These are phyloP conservation scores for Ostrea denselamellosa DNA, from an alignment of 1,140 invertebrate species.

Conservation along the genomic window DNA sequence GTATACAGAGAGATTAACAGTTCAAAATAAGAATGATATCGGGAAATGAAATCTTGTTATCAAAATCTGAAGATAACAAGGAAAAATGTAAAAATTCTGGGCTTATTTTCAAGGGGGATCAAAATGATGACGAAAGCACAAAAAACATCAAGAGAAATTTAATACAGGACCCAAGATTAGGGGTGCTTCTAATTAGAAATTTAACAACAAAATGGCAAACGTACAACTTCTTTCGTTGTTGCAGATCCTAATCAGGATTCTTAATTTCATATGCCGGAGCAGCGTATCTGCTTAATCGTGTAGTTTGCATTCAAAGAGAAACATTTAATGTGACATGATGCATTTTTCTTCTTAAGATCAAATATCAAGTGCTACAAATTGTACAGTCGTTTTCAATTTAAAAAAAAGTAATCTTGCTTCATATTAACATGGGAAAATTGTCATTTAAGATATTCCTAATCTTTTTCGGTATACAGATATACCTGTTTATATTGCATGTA, in stretches of 20 bases:
- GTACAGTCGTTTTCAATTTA: neutral
- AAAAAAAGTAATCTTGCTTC: neutral
- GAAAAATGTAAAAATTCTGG: neutral
- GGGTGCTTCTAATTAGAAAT: neutral
- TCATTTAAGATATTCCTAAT: neutral
- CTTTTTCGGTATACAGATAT: neutral
- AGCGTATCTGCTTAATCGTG: slow-evolving; percentile 2
- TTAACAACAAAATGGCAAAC: neutral
- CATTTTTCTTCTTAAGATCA: neutral
- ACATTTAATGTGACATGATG: neutral
- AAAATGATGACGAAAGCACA: slow-evolving; percentile 11
- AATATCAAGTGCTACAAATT: neutral
- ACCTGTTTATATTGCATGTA: neutral
- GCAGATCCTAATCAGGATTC: slow-evolving; percentile 20
- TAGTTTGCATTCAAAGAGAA: neutral
- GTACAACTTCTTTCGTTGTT: neutral
- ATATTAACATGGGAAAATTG: neutral
- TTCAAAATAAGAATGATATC: slow-evolving; percentile 16
- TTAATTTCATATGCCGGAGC: slow-evolving; percentile 33
- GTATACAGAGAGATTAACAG: slow-evolving; percentile 5
- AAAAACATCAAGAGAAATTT: slow-evolving; percentile 22
- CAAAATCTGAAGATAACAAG: neutral
- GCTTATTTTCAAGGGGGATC: neutral
- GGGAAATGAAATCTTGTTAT: slow-evolving; percentile 2
- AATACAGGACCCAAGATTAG: slow-evolving; percentile 24